A percentile compares a stretch with the other conserved stretches of the same genome.
phyloP scores from a whole-genome alignment of 2,797 vertebrate species.

The Enteromius paludinosus region DNA sequence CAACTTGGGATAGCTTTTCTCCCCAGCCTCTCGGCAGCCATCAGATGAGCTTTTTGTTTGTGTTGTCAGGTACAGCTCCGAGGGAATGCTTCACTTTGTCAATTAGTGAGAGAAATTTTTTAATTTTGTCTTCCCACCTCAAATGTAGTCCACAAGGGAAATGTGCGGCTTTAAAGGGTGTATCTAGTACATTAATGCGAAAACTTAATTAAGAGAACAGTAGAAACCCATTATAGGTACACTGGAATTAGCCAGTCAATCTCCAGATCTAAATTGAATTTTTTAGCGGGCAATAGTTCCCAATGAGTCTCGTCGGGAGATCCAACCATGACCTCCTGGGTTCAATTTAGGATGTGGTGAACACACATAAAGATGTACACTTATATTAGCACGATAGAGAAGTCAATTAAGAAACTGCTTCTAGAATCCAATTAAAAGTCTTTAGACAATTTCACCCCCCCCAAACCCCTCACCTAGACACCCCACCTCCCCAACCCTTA shows the following conservation, averaged over 20 bases:
- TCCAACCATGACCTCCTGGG: slow-evolving; percentile 81
- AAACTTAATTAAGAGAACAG: slow-evolving; percentile 93
- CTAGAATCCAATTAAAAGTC: slow-evolving; percentile 87
- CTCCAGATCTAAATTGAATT: slow-evolving; percentile 84
- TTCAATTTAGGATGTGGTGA: slow-evolving; percentile 81
- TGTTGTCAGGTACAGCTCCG: slow-evolving; percentile 72
- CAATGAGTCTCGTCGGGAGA: slow-evolving; percentile 81
- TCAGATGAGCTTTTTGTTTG: slow-evolving; percentile 58
- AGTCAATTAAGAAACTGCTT: slow-evolving; percentile 84
- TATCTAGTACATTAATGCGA: slow-evolving; percentile 83
- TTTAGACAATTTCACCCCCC: slow-evolving; percentile 80
- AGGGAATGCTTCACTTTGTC: slow-evolving; percentile 74
- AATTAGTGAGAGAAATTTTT: slow-evolving; percentile 75
- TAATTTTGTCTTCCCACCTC: slow-evolving; percentile 81
- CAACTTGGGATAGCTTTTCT: slow-evolving; percentile 21
- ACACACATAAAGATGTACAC: slow-evolving; percentile 78
- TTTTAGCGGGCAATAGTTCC: slow-evolving; percentile 80
- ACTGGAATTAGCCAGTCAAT: slow-evolving; percentile 88
- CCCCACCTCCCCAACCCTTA: slow-evolving; percentile 61
- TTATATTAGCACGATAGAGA: slow-evolving; percentile 77
- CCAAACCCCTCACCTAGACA: slow-evolving; percentile 58
- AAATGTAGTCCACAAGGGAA: slow-evolving; percentile 82
- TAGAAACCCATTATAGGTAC: slow-evolving; percentile 84
- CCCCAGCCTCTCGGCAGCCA: slow-evolving; percentile 32
- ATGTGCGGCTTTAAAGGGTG: slow-evolving; percentile 82